These are phyloP conservation scores for Lasius fuliginosus DNA, from an alignment of 2,888 invertebrate genomes.

Conservation along the genomic window DNA sequence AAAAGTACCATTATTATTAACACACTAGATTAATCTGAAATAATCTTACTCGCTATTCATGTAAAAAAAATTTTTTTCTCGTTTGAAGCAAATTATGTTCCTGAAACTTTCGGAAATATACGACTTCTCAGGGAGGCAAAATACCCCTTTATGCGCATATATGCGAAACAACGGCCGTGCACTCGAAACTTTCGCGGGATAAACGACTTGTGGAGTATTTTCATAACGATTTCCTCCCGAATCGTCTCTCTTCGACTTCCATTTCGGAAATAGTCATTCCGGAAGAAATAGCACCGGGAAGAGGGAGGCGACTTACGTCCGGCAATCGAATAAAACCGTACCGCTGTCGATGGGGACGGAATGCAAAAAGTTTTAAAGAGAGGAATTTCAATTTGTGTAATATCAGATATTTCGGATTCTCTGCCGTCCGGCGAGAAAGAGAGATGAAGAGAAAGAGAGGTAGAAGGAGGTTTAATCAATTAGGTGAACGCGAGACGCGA, in stretches of 20 bases:
- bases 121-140: slow-evolving; percentile 28
- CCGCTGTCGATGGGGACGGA: slow-evolving; percentile 27
- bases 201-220: slow-evolving; percentile 51
- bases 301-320: slow-evolving; percentile 39
- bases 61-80: slow-evolving; percentile 22
- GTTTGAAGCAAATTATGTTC: slow-evolving; percentile 6
- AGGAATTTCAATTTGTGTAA: slow-evolving; percentile 75
- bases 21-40: not conserved
- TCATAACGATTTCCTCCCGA: slow-evolving; percentile 52
- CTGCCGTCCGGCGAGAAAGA: slow-evolving; percentile 48
- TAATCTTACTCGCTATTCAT: not conserved
- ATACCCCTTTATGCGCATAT: slow-evolving; percentile 18
- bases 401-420: slow-evolving; percentile 75
- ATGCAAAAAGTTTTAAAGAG: slow-evolving; percentile 66
- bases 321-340: slow-evolving; percentile 43
- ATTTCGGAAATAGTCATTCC: slow-evolving; percentile 30
- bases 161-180: slow-evolving; percentile 9
- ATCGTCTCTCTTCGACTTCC: slow-evolving; percentile 12
- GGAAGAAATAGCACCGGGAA: not conserved
- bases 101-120: slow-evolving; percentile 2
- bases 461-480: slow-evolving; percentile 69
- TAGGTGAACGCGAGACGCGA: slow-evolving; percentile 59
- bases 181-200: slow-evolving; percentile 49
- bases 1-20: not conserved
- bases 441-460: not conserved